Conservation (phyloP, 2,888 invertebrate species). For the Apodemia mormo region DNA sequence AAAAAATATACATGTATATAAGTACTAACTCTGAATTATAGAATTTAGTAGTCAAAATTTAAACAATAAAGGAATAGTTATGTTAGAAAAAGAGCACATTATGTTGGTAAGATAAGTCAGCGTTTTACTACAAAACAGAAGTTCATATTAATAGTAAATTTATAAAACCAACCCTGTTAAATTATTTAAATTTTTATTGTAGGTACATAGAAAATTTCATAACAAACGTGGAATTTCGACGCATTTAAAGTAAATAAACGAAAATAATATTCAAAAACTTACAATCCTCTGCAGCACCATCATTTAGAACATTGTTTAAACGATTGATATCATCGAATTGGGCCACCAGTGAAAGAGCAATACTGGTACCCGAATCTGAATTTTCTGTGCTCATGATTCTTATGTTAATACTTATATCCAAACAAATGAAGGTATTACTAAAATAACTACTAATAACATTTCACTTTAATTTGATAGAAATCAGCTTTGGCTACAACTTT, state of each 20-base stretch:
- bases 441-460: conserved; percentile 3
- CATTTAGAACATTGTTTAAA: conserved; percentile 83
- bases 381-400: conserved; percentile 65
- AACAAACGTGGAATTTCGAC: neutral
- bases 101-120: no score
- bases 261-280: conserved; percentile 47
- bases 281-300: conserved; percentile 87
- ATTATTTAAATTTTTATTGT: no score
- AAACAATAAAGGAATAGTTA: no score
- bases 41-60: no score
- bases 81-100: no score
- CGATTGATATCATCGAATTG: conserved; percentile 88
- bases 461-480: neutral
- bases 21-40: no score
- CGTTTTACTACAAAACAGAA: no score
- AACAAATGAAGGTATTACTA: neutral
- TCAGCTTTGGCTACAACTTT: conserved; percentile 11
- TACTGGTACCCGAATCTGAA: conserved; percentile 62
- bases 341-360: conserved; percentile 83
- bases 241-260: neutral
- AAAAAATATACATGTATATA: no score
- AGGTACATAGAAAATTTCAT: neutral
- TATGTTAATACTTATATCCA: conserved; percentile 36
- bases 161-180: no score
- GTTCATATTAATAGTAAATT: no score